These are phyloP conservation scores for Catharus ustulatus DNA, from an alignment of 2,797 vertebrate genomes.

Conservation along the genomic window DNA sequence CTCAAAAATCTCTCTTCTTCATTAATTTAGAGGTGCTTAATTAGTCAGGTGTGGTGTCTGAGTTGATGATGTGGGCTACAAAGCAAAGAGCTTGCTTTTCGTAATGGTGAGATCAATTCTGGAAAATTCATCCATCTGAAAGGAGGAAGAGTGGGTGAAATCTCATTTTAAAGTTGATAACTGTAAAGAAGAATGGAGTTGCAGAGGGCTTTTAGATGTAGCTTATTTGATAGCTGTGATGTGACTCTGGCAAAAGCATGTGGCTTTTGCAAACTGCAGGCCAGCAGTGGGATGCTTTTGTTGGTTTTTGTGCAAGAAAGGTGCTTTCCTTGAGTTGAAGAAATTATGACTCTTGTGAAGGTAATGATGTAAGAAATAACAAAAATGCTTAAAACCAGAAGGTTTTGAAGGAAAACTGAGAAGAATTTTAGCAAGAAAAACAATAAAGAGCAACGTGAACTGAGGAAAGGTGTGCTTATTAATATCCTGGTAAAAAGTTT, in stretches of 20 bases:
- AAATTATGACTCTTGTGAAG: not conserved
- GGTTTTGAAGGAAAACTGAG: not conserved
- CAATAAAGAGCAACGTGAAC: not conserved
- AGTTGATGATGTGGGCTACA: not conserved
- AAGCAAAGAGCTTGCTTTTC: not conserved
- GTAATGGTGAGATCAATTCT: not conserved
- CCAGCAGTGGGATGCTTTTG: not conserved
- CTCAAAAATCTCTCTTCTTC: not conserved
- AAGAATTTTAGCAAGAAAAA: not conserved
- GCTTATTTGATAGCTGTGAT: not conserved
- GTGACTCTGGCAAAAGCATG: not conserved
- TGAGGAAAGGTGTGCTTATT: not conserved
- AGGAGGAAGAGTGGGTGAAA: not conserved
- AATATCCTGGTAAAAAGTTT: not conserved
- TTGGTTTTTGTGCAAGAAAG: not conserved
- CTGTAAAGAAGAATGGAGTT: not conserved
- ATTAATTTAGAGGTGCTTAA: not conserved
- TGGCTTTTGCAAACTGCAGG: not conserved
- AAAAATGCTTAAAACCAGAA: not conserved
- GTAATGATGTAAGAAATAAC: not conserved
- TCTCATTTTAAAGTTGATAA: not conserved
- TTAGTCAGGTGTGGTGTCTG: not conserved
- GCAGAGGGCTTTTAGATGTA: not conserved
- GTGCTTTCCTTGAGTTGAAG: not conserved
- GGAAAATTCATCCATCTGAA: not conserved